Evolutionary conservation across 2,888 invertebrate species (phyloP).

Genomic region (Sicus ferrugineus): DNA sequence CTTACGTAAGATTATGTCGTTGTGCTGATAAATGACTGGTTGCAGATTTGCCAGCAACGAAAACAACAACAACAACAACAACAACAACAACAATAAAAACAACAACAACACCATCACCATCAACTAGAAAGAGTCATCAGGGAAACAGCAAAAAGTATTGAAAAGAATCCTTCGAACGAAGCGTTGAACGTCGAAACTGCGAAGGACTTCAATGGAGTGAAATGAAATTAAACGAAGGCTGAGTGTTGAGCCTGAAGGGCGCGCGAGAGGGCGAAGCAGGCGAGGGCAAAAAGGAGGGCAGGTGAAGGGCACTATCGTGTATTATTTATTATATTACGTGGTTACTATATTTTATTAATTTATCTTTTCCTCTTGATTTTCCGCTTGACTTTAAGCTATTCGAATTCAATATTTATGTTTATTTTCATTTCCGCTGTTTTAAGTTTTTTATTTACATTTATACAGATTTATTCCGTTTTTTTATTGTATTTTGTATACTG

Average conservation of each 20-base stretch:
- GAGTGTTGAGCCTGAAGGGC: not conserved
- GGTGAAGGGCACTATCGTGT: not conserved
- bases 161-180: too few relatives aligned
- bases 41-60: constrained; percentile 1
- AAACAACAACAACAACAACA: not conserved
- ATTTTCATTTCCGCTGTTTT: not conserved
- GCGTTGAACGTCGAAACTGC: too few relatives aligned
- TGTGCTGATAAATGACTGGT: not conserved
- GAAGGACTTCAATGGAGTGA: constrained; percentile 5
- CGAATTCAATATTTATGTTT: not conserved
- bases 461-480: not conserved
- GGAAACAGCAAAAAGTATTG: not conserved
- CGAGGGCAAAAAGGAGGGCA: not conserved
- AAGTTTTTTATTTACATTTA: not conserved
- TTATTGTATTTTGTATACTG: not conserved
- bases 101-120: not conserved
- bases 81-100: not conserved
- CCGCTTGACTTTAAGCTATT: too few relatives aligned
- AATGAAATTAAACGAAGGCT: constrained; percentile 5
- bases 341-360: too few relatives aligned
- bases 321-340: too few relatives aligned
- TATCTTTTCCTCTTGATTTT: too few relatives aligned
- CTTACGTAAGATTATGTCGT: not conserved
- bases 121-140: not conserved
- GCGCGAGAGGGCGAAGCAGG: not conserved